Base-by-base conservation (phyloP, 2,888 invertebrate species). In the Leptinotarsa rubiginosa region DNA sequence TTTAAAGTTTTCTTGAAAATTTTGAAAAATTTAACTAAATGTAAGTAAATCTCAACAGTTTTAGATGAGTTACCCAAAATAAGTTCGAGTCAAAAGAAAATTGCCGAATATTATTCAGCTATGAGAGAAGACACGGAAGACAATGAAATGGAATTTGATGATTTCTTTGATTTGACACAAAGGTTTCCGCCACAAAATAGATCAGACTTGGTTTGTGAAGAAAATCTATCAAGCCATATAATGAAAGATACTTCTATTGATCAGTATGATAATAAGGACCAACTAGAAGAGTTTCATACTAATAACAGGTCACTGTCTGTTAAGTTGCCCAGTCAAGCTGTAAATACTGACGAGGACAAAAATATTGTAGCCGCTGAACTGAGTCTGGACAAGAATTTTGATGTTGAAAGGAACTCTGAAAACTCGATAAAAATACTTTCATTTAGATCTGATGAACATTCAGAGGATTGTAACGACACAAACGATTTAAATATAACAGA, bases 401-500 rank as follows among this genome's bases (percentile, higher is more conserved):
- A 50, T 16, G n/a, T 5, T 50, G 15, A 50, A 15, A 16, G n/a
- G 16, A 50, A 16, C n/a, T 50, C 16, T 16, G 50, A 50, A 16
- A 4, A 15, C 50, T n/a, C 50, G 5, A 50, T 15, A n/a, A 50
- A n/a, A 15, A 50, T 4, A 50, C 50, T 50, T 50, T 50, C 50
- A 15, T 50, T 50, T 50, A 50, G 16, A 50, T 50, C 50, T 50
- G 50, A 72, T 4, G 47, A 22, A 22, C 22, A 56, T 22, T 67
- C 65, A 16, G 49, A 65, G 22, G 72, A 70, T 59, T 75, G 72
- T 31, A 56, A 77, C 71, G 74, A 72, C 52, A 77, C 79, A 52
- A 73, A 73, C 20, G 71, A 78, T 25, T 73, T 83, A 13, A 81
- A 84, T 75, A 77, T 84, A 65, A 84, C 83, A n/a, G 80, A 81